phyloP scores from a whole-genome alignment of 2,113 vertebrate genomes.

The Corythoichthys intestinalis region DNA sequence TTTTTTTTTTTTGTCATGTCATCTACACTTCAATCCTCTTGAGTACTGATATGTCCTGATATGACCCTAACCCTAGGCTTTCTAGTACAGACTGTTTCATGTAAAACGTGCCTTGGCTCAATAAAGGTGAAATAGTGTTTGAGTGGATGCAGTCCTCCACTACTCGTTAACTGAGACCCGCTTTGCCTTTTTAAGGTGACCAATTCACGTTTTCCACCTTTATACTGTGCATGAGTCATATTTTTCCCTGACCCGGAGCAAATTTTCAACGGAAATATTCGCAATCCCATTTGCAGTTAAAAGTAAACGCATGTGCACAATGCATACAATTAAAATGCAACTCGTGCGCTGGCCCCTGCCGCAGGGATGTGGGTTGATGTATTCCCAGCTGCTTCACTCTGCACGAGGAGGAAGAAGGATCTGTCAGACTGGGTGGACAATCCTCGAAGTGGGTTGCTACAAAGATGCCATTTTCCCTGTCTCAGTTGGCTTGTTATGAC shows the following conservation, averaged over 20 bases:
- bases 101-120: background rate
- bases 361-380: conserved; percentile 8
- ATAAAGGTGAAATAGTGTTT: background rate
- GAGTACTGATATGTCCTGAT: background rate
- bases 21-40: background rate
- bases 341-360: conserved; percentile 1
- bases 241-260: background rate
- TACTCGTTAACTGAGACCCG: background rate
- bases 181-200: background rate
- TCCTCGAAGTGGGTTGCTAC: conserved; percentile 9
- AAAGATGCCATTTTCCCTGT: conserved; percentile 11
- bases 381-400: conserved; percentile 6
- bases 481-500: conserved; percentile 14
- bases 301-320: background rate
- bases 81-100: background rate
- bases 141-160: background rate
- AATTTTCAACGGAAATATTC: background rate
- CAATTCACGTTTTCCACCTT: background rate
- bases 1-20: too few species aligned
- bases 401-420: conserved; percentile 3
- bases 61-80: background rate
- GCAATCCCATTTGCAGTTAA: too few species aligned
- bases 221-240: background rate
- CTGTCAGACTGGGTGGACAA: conserved; percentile 9
- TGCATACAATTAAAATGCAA: conserved; percentile 5